phyloP scores from a whole-genome alignment of 2,113 vertebrate species.

The Psammodynastes pulverulentus region DNA sequence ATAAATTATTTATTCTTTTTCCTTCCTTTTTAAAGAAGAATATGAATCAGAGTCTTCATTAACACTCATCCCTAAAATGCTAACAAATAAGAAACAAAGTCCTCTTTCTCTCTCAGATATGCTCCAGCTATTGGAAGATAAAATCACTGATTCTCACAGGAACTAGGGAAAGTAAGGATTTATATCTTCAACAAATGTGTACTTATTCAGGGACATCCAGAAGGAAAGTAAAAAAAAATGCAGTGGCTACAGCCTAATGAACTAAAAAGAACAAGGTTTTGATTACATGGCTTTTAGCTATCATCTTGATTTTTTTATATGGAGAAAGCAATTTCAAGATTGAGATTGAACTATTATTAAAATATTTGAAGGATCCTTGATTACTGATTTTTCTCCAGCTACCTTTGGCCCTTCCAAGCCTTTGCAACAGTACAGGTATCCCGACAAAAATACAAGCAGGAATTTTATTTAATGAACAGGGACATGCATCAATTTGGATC shows the following conservation, averaged over 20 bases:
- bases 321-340: background rate
- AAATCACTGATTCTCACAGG: background rate
- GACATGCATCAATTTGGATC: background rate
- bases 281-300: background rate
- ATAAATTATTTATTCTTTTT: background rate
- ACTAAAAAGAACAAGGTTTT: background rate
- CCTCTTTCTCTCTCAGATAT: background rate
- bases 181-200: background rate
- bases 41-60: background rate
- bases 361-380: background rate
- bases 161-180: background rate
- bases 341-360: background rate
- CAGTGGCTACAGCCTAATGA: background rate
- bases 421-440: background rate
- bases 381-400: background rate
- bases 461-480: background rate
- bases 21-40: background rate
- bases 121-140: background rate
- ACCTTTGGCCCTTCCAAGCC: background rate
- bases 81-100: background rate
- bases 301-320: background rate
- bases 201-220: background rate
- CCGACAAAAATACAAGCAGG: background rate
- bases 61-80: background rate
- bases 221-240: background rate